Evolutionary conservation across 2,113 vertebrate genomes (phyloP).

Genomic region (Xyliphius kryptos): DNA sequence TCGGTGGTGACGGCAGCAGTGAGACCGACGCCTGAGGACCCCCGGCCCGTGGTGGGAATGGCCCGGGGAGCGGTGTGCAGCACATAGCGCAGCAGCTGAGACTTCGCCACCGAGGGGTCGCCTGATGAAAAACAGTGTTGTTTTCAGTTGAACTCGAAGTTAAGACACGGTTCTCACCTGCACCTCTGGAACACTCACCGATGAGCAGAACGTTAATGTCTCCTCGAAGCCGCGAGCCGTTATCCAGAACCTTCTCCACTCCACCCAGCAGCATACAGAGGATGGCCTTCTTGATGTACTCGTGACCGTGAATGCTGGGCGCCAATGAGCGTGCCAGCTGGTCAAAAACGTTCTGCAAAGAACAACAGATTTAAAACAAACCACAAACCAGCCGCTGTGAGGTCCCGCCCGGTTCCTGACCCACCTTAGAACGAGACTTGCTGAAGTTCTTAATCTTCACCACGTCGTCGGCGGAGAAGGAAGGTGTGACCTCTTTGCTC

Average conservation of each 20-base stretch:
- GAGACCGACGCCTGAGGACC: constrained; percentile 90
- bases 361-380: too few species aligned
- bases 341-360: constrained; percentile 67
- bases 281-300: constrained; percentile 95
- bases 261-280: constrained; percentile 93
- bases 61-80: constrained; percentile 85
- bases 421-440: constrained; percentile 74
- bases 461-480: constrained; percentile 80
- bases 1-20: constrained; percentile 93
- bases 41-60: constrained; percentile 90
- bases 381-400: too few species aligned
- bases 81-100: constrained; percentile 91
- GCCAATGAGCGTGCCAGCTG: constrained; percentile 84
- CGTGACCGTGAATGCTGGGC: constrained; percentile 92
- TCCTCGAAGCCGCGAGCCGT: constrained; percentile 86
- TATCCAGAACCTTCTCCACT: constrained; percentile 90
- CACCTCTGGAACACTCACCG: constrained; percentile 72
- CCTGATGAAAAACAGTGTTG: too few species aligned
- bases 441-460: constrained; percentile 93
- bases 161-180: too few species aligned
- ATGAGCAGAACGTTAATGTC: constrained; percentile 96
- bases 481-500: constrained; percentile 79
- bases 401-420: background rate
- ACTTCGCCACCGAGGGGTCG: constrained; percentile 94
- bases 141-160: too few species aligned